Evolutionary conservation across 2,113 vertebrate genomes (phyloP).

Genomic region (Polypterus bichir): DNA sequence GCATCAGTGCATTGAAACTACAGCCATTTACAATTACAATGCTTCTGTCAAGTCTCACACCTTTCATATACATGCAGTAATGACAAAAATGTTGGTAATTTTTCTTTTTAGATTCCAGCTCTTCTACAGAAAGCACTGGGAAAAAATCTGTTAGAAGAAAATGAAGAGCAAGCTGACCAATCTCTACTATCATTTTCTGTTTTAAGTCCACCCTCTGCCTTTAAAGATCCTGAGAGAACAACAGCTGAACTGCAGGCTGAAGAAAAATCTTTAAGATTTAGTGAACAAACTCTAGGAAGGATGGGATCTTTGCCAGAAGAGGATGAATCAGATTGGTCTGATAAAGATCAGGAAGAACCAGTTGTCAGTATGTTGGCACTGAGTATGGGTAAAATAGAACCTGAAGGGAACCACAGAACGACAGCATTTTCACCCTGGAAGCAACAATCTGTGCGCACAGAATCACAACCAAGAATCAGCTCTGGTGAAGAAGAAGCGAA

Average conservation of each 20-base stretch:
- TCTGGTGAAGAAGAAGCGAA: conserved; percentile 26
- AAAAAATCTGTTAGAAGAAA: conserved; percentile 26
- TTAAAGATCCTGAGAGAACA: conserved; percentile 42
- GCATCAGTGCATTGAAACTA: too few relatives aligned
- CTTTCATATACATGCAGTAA: too few relatives aligned
- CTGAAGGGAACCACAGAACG: conserved; percentile 17
- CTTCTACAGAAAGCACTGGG: conserved; percentile 26
- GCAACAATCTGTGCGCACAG: conserved; percentile 3
- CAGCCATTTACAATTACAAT: too few relatives aligned
- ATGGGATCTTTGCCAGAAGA: conserved; percentile 44
- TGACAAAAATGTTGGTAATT: too few relatives aligned
- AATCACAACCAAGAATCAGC: not conserved
- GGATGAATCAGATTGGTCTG: conserved; percentile 55
- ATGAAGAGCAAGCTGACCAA: conserved; percentile 26
- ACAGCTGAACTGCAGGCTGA: conserved; percentile 26
- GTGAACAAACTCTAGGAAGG: conserved; percentile 31
- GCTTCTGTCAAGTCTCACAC: too few relatives aligned
- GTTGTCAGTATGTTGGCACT: conserved; percentile 31
- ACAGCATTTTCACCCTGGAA: conserved; percentile 45
- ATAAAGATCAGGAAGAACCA: conserved; percentile 25
- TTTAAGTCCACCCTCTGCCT: conserved; percentile 35
- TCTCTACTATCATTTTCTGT: conserved; percentile 16
- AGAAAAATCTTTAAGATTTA: conserved; percentile 16
- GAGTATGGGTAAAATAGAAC: conserved; percentile 13
- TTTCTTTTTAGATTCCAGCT: conserved; percentile 30